These are phyloP conservation scores for Nymphalis polychloros DNA, from an alignment of 2,888 invertebrate genomes.

Conservation along the genomic window DNA sequence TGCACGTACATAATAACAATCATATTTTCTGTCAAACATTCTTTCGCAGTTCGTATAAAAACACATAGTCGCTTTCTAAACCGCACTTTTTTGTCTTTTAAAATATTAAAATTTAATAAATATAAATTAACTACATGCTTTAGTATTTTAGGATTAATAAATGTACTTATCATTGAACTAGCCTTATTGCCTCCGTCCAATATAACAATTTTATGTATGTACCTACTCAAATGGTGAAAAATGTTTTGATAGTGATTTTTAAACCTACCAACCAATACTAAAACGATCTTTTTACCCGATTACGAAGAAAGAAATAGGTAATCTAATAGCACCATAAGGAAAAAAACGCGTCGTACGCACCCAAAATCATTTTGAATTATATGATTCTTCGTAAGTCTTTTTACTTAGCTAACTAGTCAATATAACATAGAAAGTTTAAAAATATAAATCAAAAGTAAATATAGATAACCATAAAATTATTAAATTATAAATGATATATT, in stretches of 20 bases:
- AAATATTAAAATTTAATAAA: conserved; percentile 9
- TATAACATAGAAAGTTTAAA: too few species aligned
- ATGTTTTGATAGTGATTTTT: conserved; percentile 25
- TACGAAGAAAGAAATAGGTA: neutral
- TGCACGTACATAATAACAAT: conserved; percentile 24
- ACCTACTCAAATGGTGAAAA: conserved; percentile 14
- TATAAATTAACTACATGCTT: conserved; percentile 27
- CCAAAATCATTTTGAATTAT: too few species aligned
- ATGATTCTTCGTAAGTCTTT: too few species aligned
- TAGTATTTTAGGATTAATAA: conserved; percentile 28
- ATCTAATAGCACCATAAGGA: neutral
- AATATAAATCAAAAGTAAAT: too few species aligned
- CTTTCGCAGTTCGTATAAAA: neutral
- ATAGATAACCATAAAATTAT: neutral
- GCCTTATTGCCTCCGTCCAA: conserved; percentile 73
- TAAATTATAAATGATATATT: neutral
- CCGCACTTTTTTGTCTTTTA: conserved; percentile 31
- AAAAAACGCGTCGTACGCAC: too few species aligned
- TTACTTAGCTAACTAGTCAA: too few species aligned
- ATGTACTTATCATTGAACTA: conserved; percentile 44
- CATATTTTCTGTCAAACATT: neutral
- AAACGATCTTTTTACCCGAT: neutral
- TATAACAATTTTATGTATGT: conserved; percentile 11
- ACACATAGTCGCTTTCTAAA: conserved; percentile 20
- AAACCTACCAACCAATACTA: neutral